Base-by-base conservation (phyloP, 2,888 invertebrate species). In the Lasioglossum lativentre region DNA sequence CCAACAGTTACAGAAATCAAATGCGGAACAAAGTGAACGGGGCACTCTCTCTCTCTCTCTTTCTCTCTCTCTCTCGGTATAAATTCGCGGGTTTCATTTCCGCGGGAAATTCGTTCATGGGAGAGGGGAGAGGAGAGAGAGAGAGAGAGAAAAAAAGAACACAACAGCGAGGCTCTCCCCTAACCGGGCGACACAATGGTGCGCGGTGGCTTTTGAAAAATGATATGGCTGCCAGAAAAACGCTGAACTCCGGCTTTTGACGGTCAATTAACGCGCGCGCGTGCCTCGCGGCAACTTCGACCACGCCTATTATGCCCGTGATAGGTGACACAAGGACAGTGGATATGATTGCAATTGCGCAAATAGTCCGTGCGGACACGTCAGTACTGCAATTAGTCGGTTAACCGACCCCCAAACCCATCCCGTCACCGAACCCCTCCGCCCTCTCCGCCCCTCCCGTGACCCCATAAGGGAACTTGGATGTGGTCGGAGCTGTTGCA, bases 381-480 rank as follows among this genome's bases (percentile, higher is more conserved):
- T 93, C 93, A 92, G 91, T 93, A 93, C 94, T 93, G 94, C 93
- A 94, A 94, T 94, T 94, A 93, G 94, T 93, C 90, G 94, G 93
- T 94, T 93, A 94, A 94, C 94, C 94, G 83, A 80, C 82, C 89
- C 84, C 85, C 83, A 80, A 83, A 86, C 80, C 75, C 82, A 73
- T 76, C 76, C 59, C 90, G 80, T 73, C 68, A 70, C 82, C 80
- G 66, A 80, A 38, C 45, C 78, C 78, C 47, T 42, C 56, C 34
- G 30, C 74, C 45, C 34, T 66, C 19, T 6, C 16, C 63, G 16
- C 4, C 66, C 66, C 66, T 16, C 66, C 66, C 10, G 34, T 23
- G 10, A 38, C 66, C 68, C 86, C 79, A 75, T 86, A 86, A 82
- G 88, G 81, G 80, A 83, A 56, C 68, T 83, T 59, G 80, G 77